Percentiles rank a stretch among this genome's conserved stretches.
phyloP scores from a whole-genome alignment of 1,140 invertebrate species.

The Lordiphosa collinella region DNA sequence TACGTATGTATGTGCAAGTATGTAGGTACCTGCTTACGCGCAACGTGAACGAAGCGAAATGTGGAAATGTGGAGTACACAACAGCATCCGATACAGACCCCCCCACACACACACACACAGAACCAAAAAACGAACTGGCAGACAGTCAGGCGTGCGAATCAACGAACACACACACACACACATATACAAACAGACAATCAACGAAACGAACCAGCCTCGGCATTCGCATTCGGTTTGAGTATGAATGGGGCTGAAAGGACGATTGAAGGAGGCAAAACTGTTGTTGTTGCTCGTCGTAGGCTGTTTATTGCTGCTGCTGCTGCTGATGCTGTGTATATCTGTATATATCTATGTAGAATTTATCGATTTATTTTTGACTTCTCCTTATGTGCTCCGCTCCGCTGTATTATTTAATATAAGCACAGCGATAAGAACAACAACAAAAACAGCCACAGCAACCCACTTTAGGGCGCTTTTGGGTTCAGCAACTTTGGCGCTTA shows the following conservation, averaged over 20 bases:
- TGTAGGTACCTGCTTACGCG: slow-evolving; percentile 45
- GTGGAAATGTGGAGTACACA: slow-evolving; percentile 52
- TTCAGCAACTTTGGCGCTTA: slow-evolving; percentile 59
- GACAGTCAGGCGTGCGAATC: slow-evolving; percentile 67
- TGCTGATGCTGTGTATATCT: slow-evolving; percentile 23
- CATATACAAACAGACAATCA: slow-evolving; percentile 8
- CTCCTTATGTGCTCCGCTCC: slow-evolving; percentile 46
- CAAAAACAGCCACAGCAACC: slow-evolving; percentile 19
- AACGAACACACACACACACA: slow-evolving; percentile 29
- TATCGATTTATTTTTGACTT: slow-evolving; percentile 77
- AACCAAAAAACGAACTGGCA: slow-evolving; percentile 48
- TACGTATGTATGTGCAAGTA: slow-evolving; percentile 10
- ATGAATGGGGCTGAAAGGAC: slow-evolving; percentile 69
- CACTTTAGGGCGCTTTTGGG: slow-evolving; percentile 41
- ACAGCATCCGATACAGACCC: slow-evolving; percentile 51
- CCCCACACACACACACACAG: slow-evolving; percentile 25
- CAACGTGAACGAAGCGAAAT: slow-evolving; percentile 63
- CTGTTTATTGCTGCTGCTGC: slow-evolving; percentile 58
- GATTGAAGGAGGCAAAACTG: slow-evolving; percentile 66
- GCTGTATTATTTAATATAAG: slow-evolving; percentile 64
- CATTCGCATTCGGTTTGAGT: slow-evolving; percentile 44
- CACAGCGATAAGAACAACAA: slow-evolving; percentile 51
- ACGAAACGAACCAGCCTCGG: slow-evolving; percentile 37
- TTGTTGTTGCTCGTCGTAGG: slow-evolving; percentile 47
- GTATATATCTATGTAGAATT: slow-evolving; percentile 61